A percentile compares a stretch with the other conserved stretches of the same genome.
Conservation (phyloP, 2,888 invertebrate species). For the Tromatobia lineatoria region DNA sequence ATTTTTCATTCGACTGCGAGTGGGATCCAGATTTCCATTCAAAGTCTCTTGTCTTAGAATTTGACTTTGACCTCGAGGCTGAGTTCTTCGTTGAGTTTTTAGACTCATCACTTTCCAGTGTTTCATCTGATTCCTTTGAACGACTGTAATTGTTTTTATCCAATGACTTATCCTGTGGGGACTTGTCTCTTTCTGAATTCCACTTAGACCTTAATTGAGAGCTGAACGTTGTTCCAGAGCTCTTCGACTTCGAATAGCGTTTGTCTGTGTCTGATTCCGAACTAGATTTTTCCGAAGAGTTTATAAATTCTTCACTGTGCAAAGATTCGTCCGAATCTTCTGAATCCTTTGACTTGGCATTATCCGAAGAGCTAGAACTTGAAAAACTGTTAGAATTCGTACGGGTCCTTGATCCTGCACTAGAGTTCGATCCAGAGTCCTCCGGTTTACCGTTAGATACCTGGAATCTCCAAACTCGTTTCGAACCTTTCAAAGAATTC, state of each 20-base stretch:
- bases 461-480: background rate
- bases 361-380: background rate
- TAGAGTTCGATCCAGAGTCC: background rate
- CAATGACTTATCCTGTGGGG: background rate
- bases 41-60: background rate
- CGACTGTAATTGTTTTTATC: background rate
- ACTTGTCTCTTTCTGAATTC: background rate
- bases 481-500: background rate
- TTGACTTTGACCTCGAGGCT: background rate
- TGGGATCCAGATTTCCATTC: background rate
- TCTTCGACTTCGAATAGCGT: background rate
- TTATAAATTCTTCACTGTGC: background rate
- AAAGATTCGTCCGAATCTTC: background rate
- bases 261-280: background rate
- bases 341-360: background rate
- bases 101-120: background rate
- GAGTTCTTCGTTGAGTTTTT: background rate
- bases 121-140: background rate
- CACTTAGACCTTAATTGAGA: background rate
- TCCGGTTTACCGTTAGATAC: background rate
- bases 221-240: no score
- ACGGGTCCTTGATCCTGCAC: background rate
- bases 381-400: background rate
- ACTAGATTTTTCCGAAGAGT: background rate
- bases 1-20: background rate